Evolutionary conservation across 1,140 invertebrate genomes (phyloP), one percentile per base, ranked within the genome.

Genomic region (Drosophila setifemur): DNA sequence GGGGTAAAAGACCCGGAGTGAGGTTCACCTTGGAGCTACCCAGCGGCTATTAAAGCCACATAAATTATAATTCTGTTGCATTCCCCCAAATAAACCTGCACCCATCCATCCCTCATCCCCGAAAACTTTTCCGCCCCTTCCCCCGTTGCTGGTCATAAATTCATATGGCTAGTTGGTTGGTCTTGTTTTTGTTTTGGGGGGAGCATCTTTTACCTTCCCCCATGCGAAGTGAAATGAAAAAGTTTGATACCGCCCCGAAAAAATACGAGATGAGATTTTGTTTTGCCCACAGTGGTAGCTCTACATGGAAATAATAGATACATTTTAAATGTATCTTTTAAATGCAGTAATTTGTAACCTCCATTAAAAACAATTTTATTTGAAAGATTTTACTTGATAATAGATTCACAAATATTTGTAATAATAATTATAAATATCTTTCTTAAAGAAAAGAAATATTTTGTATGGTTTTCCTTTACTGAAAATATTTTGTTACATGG

Each of bases 11-110:
- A 28, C n/a, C 3, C 9, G 12, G 28, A 7, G 14, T 21, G 28
- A 26, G 57, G 25, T 64, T 64, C 57, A 64, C 60, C 60, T 64
- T 64, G 57, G 55, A 42, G 66, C 52, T 67, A 66, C 43, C 74
- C 79, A 73, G 49, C 72, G 81, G 81, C 81, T 76, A 86, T 86
- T 86, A 86, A 86, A 86, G 81, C 75, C 81, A 86, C 81, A 86
- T 86, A 86, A 86, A 86, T 86, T 86, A 86, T 86, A 86, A 86
- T 86, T 83, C 86, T 86, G 81, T 81, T 86, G 81, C 81, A 86
- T 58, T 69, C 21, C n/a, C 40, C 42, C 37, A 40, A 37, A 21
- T 29, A 28, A 39, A 23, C n/a, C 6, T 2, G 4, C n/a, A 16
- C 11, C 23, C 12, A 11, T 21, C 26, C 52, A 48, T 16, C 4